These are phyloP conservation scores for Apodemia duryi DNA, from an alignment of 2,888 invertebrate species.

Conservation along the genomic window DNA sequence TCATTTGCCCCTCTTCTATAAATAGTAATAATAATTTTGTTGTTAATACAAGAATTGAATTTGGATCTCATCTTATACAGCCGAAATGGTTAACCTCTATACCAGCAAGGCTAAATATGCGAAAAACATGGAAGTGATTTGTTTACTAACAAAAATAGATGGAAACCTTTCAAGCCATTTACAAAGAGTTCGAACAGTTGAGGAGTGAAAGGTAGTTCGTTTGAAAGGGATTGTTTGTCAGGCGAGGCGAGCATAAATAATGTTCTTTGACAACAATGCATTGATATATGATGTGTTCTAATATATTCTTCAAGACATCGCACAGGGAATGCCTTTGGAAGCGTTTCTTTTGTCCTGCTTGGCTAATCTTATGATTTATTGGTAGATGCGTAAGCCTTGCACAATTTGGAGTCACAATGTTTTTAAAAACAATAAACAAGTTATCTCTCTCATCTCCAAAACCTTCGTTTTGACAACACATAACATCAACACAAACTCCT, in stretches of 20 bases:
- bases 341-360: slow-evolving; percentile 12
- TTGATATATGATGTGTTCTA: slow-evolving; percentile 28
- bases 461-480: too few relatives aligned
- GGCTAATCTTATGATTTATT: slow-evolving; percentile 8
- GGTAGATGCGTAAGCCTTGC: background rate
- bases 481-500: too few relatives aligned
- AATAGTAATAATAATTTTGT: too few relatives aligned
- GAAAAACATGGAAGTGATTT: background rate
- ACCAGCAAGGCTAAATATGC: too few relatives aligned
- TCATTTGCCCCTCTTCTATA: too few relatives aligned
- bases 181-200: slow-evolving; percentile 19
- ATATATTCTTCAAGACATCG: slow-evolving; percentile 10
- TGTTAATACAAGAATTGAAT: too few relatives aligned
- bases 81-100: too few relatives aligned
- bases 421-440: too few relatives aligned
- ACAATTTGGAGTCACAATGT: background rate
- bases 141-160: slow-evolving; percentile 11
- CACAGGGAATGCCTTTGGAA: background rate
- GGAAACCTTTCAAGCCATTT: background rate
- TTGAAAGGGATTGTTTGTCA: slow-evolving; percentile 22
- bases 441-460: too few relatives aligned
- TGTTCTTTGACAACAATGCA: slow-evolving; percentile 28
- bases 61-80: too few relatives aligned
- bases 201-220: slow-evolving; percentile 25
- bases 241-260: slow-evolving; percentile 23